These are phyloP conservation scores for Hofmannophila pseudospretella DNA, from an alignment of 2,888 invertebrate species.

Conservation along the genomic window DNA sequence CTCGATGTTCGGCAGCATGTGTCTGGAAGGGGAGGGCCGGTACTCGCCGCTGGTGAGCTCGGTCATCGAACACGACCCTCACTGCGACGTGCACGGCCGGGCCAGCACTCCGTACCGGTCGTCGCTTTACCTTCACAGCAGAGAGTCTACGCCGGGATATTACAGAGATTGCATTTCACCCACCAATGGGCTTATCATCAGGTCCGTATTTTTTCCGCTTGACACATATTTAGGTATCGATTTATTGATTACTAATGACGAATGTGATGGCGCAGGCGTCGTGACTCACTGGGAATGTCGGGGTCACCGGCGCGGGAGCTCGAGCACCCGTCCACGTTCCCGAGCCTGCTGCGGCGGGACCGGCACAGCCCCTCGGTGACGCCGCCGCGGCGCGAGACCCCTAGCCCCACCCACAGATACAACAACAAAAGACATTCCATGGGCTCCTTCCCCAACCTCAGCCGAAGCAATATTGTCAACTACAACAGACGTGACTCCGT, in stretches of 20 bases:
- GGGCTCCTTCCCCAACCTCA: conserved; percentile 64
- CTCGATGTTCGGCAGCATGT: conserved; percentile 83
- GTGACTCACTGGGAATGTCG: conserved; percentile 79
- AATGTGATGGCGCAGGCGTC: conserved; percentile 62
- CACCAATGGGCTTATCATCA: conserved; percentile 66
- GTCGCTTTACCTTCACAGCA: conserved; percentile 64
- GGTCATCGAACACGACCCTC: conserved; percentile 77
- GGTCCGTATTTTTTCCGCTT: conserved; percentile 46
- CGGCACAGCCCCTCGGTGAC: conserved; percentile 68
- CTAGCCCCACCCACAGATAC: conserved; percentile 59
- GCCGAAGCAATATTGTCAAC: conserved; percentile 55
- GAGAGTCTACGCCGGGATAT: conserved; percentile 76
- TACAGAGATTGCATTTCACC: conserved; percentile 74
- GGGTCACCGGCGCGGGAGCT: conserved; percentile 77
- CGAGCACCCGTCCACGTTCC: conserved; percentile 85
- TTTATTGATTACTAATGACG: conserved; percentile 14
- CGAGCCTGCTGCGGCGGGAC: conserved; percentile 81
- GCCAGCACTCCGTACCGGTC: conserved; percentile 64
- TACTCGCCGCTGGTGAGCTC: conserved; percentile 66
- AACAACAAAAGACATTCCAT: conserved; percentile 62
- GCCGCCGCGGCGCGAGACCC: conserved; percentile 70
- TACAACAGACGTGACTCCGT: conserved; percentile 66
- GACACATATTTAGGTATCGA: conserved; percentile 2
- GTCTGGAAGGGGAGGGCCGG: conserved; percentile 72
- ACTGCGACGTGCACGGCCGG: conserved; percentile 85